Conservation (phyloP, 2,113 vertebrate genomes). For the Chaenogobius annularis region DNA sequence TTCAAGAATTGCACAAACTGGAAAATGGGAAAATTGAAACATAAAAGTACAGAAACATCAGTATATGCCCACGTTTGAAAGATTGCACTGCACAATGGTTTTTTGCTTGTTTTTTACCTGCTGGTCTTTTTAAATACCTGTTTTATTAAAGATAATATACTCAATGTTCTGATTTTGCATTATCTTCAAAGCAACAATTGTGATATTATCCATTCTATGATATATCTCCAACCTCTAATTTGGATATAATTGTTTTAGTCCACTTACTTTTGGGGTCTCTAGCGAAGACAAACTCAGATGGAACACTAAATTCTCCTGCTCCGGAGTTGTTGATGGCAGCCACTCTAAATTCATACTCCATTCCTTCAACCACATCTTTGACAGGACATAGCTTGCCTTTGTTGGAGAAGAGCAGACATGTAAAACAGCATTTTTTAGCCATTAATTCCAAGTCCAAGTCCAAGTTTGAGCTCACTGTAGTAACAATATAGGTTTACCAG, state of each 20-base stretch:
- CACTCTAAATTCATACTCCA: conserved; percentile 89
- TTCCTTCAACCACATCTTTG: conserved; percentile 78
- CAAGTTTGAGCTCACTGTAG: neutral
- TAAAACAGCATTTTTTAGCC: neutral
- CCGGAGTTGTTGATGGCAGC: conserved; percentile 86
- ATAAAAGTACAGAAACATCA: too few species aligned
- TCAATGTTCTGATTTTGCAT: too few species aligned
- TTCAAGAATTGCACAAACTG: too few species aligned
- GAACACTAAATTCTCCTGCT: conserved; percentile 79
- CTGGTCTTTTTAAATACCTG: too few species aligned
- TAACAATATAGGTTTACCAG: neutral
- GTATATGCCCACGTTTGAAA: too few species aligned
- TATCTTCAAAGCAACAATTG: too few species aligned
- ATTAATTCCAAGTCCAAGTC: neutral
- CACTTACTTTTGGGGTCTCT: conserved; percentile 84
- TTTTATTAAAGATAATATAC: too few species aligned
- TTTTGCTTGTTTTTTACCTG: too few species aligned
- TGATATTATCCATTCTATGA: too few species aligned
- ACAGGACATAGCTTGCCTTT: conserved; percentile 79
- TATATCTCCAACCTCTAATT: neutral
- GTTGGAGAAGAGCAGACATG: neutral
- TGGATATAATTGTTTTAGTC: conserved; percentile 7
- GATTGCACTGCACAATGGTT: too few species aligned
- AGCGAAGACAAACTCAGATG: conserved; percentile 82
- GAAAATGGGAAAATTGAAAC: too few species aligned